Percentiles rank a stretch among this genome's conserved stretches.
Evolutionary conservation across 2,113 vertebrate species (phyloP).

Genomic region (Hippolais icterina): DNA sequence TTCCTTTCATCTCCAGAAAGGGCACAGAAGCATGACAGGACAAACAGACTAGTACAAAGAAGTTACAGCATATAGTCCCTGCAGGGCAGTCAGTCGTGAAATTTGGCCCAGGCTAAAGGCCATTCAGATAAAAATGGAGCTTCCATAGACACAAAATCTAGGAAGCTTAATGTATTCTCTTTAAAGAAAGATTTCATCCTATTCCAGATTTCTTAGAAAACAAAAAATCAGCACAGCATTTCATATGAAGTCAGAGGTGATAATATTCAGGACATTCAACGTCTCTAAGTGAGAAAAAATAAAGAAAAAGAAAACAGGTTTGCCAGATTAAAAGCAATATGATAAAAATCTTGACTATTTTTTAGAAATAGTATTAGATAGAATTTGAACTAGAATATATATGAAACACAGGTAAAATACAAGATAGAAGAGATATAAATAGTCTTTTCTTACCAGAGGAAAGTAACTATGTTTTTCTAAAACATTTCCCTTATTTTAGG

Average conservation of each 20-base stretch:
- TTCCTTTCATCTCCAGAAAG: background rate
- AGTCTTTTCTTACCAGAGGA: background rate
- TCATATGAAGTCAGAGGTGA: background rate
- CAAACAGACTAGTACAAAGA: background rate
- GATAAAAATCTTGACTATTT: background rate
- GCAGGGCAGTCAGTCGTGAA: background rate
- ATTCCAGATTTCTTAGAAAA: background rate
- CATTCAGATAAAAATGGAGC: background rate
- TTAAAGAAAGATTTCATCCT: background rate
- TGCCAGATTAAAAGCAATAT: background rate
- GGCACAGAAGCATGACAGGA: background rate
- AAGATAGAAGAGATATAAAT: background rate
- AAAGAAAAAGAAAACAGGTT: background rate
- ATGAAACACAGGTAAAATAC: background rate
- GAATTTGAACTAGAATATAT: background rate
- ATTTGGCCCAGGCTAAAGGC: background rate
- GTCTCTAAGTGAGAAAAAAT: background rate
- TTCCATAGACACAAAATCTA: background rate
- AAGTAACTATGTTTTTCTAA: background rate
- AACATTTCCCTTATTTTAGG: background rate
- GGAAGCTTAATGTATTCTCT: background rate
- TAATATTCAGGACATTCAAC: background rate
- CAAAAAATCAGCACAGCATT: background rate
- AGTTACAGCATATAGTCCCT: background rate
- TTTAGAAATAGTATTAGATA: background rate